Base-by-base conservation (phyloP, 2,797 vertebrate genomes). In the Diglossa cyanea region DNA sequence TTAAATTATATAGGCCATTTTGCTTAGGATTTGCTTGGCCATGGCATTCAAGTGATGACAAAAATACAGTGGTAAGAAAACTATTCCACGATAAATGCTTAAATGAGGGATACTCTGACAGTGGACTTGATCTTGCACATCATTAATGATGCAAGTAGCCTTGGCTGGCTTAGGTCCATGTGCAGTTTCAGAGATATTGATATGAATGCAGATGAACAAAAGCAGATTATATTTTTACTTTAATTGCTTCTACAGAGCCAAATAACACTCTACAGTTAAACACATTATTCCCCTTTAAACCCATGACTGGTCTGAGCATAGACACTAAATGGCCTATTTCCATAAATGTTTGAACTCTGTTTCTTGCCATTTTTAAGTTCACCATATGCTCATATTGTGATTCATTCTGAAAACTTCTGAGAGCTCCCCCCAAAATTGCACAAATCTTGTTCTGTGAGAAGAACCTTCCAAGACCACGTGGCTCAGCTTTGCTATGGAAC, bases 401-500 rank as follows among this genome's bases (percentile, higher is more conserved):
- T 48, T 75, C 17, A 40, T 74, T 90, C 66, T 53, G 44, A 74
- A 75, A 91, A 80, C 31, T 58, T 89, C 77, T n/a, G 18, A 83
- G 73, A 77, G 44, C 39, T 77, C 26, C 37, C 37, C 31, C 14
- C 0, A 53, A 48, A 57, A 80, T 0, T 65, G 79, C 87, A 94
- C 72, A 66, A 62, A 58, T 13, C 44, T 74, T 67, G 28, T 85
- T 86, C 57, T 78, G 28, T 26, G 50, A 68, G 35, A 33, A 58
- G 72, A 83, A 66, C 62, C 17, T 74, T 70, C 71, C 54, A 60
- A 80, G 73, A 55, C 71, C 77, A 66, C 2, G 6, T 65, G 92
- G 78, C 92, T 96, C 94, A 96, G 91, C 58, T 94, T 86, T 55
- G 76, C 89, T 93, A 48, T 4, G 71, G 48, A 88, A 81, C 66